Conservation (phyloP, 2,113 vertebrate species). For the Pelecanoides urinatrix region DNA sequence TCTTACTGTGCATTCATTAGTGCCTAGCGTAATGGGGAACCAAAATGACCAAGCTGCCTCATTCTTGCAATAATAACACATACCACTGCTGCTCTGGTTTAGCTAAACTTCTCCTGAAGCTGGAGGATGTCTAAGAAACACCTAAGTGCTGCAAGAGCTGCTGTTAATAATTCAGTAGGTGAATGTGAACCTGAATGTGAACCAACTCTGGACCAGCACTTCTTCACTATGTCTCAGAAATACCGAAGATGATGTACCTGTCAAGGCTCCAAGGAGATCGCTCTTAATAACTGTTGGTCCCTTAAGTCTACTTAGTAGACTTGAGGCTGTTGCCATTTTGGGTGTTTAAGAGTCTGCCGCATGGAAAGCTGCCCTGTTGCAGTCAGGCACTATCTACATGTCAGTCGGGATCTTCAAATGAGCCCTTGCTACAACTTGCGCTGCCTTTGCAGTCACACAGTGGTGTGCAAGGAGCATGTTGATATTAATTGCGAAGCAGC, state of each 20-base stretch:
- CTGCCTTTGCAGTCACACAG: background rate
- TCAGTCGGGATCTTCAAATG: background rate
- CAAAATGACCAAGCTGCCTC: background rate
- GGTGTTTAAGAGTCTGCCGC: background rate
- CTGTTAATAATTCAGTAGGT: background rate
- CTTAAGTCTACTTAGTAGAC: background rate
- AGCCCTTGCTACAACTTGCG: background rate
- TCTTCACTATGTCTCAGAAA: background rate
- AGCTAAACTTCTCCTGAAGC: background rate
- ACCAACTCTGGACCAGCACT: background rate
- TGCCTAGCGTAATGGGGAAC: rapidly evolving
- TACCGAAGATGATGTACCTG: background rate
- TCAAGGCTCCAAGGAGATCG: background rate
- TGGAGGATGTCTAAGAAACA: background rate
- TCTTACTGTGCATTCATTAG: background rate
- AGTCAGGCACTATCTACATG: background rate
- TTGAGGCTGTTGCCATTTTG: background rate
- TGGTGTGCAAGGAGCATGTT: background rate
- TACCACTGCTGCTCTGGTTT: background rate
- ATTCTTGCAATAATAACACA: background rate
- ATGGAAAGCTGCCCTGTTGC: background rate
- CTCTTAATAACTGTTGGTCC: background rate
- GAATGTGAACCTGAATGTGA: background rate
- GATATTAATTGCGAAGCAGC: background rate
- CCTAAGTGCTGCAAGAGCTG: background rate